A percentile compares a stretch with the other conserved stretches of the same genome.
These are phyloP conservation scores for Meriones psammophilus DNA, from an alignment of 2,797 vertebrate species.

Conservation along the genomic window DNA sequence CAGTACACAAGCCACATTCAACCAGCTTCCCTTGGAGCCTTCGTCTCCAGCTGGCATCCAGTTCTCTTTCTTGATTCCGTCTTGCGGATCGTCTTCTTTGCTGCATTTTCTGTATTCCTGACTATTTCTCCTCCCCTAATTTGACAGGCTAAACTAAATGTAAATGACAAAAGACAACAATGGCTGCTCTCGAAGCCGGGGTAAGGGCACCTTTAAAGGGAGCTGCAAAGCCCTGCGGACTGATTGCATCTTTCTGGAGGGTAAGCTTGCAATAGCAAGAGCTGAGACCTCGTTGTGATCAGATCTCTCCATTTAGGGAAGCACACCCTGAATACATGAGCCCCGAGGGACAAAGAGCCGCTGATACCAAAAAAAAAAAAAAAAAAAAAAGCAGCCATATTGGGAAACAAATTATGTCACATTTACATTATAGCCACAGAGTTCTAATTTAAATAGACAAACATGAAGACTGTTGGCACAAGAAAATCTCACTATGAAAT, in stretches of 20 bases:
- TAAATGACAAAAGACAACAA: constrained; percentile 36
- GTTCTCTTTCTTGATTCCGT: constrained; percentile 19
- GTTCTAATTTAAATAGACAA: constrained; percentile 50
- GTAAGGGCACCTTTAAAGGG: constrained; percentile 42
- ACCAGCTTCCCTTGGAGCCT: background rate
- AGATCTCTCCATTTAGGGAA: background rate
- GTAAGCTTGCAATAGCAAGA: constrained; percentile 4
- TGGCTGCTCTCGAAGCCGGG: background rate
- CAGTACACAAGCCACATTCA: background rate
- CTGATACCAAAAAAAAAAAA: background rate
- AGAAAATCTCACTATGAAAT: constrained; percentile 33
- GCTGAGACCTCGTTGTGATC: background rate
- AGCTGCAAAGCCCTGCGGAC: background rate
- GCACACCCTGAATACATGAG: background rate
- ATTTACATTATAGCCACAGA: background rate
- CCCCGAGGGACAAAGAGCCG: background rate
- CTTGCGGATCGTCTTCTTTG: background rate
- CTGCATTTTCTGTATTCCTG: background rate
- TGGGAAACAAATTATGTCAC: background rate
- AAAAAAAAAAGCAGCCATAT: background rate
- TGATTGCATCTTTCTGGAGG: constrained; percentile 39
- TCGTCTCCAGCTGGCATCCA: background rate
- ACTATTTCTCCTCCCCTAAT: background rate
- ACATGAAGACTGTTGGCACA: background rate
- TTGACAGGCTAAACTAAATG: constrained; percentile 34